These are phyloP conservation scores for Entosphenus tridentatus DNA, from an alignment of 2,113 vertebrate genomes.

Conservation along the genomic window DNA sequence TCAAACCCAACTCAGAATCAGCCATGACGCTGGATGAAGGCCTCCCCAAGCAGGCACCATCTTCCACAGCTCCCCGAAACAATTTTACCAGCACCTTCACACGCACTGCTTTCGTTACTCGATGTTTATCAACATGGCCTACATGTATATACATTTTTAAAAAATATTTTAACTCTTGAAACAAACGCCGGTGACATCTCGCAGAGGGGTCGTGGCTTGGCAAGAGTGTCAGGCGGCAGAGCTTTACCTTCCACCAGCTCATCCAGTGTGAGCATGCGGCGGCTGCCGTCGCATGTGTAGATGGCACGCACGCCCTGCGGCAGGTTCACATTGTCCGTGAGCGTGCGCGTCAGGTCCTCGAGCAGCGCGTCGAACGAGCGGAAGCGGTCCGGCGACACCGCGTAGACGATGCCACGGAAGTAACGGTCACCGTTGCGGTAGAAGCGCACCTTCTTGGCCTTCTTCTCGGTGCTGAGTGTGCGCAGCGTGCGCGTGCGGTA, in stretches of 20 bases:
- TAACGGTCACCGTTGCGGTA: slow-evolving; percentile 91
- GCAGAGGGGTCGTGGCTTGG: neutral
- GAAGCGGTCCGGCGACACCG: slow-evolving; percentile 69
- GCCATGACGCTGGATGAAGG: neutral
- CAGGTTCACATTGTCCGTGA: slow-evolving; percentile 78
- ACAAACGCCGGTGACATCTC: neutral
- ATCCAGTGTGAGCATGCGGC: slow-evolving; percentile 55
- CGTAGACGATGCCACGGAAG: slow-evolving; percentile 79
- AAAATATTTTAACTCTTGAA: neutral
- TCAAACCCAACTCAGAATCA: neutral
- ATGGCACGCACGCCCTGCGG: slow-evolving; percentile 72
- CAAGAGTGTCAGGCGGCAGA: slow-evolving; percentile 10
- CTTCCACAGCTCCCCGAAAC: neutral
- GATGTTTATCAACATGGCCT: neutral
- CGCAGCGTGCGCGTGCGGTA: slow-evolving; percentile 85
- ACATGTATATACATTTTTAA: neutral
- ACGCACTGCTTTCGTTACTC: neutral
- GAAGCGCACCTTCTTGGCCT: slow-evolving; percentile 77
- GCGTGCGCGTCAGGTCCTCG: slow-evolving; percentile 64
- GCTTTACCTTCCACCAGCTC: slow-evolving; percentile 64
- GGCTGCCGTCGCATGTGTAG: slow-evolving; percentile 55
- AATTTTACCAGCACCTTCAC: neutral
- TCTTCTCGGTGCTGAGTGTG: slow-evolving; percentile 85
- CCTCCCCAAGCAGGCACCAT: neutral
- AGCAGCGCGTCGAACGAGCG: slow-evolving; percentile 76